A percentile compares a stretch with the other conserved stretches of the same genome.
These are phyloP conservation scores for Lamellibrachia luymesi DNA, from an alignment of 1,140 invertebrate genomes.

Conservation along the genomic window DNA sequence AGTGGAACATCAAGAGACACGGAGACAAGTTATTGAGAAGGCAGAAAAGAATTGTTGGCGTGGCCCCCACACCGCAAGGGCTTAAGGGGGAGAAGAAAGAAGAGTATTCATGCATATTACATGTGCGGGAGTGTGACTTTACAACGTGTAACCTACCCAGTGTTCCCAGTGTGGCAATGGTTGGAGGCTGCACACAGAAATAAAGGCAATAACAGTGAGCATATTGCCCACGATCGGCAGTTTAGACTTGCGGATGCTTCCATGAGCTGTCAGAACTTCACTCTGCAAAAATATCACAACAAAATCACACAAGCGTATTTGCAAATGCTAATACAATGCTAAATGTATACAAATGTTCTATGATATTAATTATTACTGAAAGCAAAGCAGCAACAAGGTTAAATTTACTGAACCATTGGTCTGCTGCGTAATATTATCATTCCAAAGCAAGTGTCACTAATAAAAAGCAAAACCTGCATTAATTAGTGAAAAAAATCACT, in stretches of 20 bases:
- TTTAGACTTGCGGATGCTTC: slow-evolving; percentile 10
- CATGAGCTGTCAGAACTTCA: not conserved
- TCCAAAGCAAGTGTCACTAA: not conserved
- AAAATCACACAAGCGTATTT: no score
- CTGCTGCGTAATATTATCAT: not conserved
- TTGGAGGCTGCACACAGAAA: not conserved
- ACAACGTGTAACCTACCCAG: not conserved
- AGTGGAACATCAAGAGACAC: no score
- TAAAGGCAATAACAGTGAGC: not conserved
- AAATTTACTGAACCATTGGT: not conserved
- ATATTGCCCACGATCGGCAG: slow-evolving; percentile 14
- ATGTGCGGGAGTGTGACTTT: not conserved
- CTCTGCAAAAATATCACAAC: not conserved
- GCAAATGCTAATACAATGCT: no score
- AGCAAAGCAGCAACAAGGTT: not conserved
- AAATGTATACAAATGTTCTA: not conserved
- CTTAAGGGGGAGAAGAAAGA: no score
- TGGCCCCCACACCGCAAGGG: no score
- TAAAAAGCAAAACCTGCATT: not conserved
- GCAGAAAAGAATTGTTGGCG: no score
- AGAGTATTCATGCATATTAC: not conserved
- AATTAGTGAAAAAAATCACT: not conserved
- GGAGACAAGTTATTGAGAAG: no score
- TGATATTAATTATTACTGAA: not conserved
- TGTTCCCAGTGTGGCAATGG: not conserved